A percentile compares a stretch with the other conserved stretches of the same genome.
phyloP scores from a whole-genome alignment of 2,888 invertebrate species.

The Cryptophagus acutangulus region DNA sequence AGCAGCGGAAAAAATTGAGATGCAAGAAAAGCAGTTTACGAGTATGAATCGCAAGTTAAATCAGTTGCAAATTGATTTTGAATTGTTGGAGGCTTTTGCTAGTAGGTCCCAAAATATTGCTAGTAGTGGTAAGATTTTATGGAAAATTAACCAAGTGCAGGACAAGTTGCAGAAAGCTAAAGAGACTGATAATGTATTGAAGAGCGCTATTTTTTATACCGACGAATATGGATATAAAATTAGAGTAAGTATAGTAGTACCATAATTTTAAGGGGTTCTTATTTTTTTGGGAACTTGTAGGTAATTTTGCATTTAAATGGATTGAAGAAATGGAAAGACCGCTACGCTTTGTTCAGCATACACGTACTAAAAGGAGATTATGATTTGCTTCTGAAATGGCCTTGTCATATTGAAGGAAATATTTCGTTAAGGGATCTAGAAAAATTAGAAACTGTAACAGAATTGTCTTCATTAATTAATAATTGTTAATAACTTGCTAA shows the following conservation, averaged over 20 bases:
- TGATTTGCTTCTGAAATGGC: constrained; percentile 69
- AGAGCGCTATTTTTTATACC: constrained; percentile 65
- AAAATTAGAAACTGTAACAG: constrained; percentile 25
- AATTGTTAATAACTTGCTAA: too few species aligned
- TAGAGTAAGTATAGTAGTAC: constrained; percentile 49
- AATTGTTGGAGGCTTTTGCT: constrained; percentile 32
- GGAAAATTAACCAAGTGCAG: constrained; percentile 64
- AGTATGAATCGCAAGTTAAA: constrained; percentile 45
- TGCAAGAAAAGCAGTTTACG: constrained; percentile 46
- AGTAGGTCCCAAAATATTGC: too few species aligned
- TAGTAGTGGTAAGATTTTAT: constrained; percentile 64
- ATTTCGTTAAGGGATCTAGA: constrained; percentile 60
- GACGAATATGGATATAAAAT: constrained; percentile 71
- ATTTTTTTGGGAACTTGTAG: constrained; percentile 42
- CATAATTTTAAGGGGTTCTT: neutral
- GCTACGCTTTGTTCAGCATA: constrained; percentile 65
- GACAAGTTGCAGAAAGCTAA: constrained; percentile 64
- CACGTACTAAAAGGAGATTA: constrained; percentile 66
- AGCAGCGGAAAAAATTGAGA: constrained; percentile 52
- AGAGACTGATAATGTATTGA: constrained; percentile 58
- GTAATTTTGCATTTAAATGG: constrained; percentile 68
- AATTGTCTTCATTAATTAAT: neutral
- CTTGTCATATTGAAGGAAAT: constrained; percentile 62
- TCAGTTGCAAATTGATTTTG: constrained; percentile 49
- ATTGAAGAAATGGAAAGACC: constrained; percentile 70